These are phyloP conservation scores for Cryptomyrus ogoouensis DNA, from an alignment of 2,113 vertebrate genomes.

Conservation along the genomic window DNA sequence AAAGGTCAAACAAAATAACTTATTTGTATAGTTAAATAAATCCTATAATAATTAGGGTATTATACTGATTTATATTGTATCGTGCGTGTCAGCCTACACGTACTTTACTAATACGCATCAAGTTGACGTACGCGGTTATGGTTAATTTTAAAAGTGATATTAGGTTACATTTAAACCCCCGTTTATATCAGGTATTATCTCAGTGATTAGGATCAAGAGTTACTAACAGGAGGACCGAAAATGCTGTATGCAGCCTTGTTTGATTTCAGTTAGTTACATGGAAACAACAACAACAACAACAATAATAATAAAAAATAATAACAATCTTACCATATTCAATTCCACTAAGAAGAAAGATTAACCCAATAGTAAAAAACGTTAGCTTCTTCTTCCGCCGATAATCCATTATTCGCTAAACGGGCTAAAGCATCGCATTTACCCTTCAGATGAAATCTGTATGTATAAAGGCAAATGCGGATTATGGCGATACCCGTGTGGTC, in stretches of 20 bases:
- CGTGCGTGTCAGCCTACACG: background rate
- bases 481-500: background rate
- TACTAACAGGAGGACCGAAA: background rate
- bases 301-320: background rate
- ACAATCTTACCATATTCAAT: slow-evolving; percentile 69
- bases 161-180: background rate
- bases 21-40: background rate
- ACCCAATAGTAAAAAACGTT: slow-evolving; percentile 64
- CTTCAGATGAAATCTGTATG: background rate
- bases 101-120: background rate
- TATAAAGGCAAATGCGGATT: background rate
- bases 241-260: background rate
- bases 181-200: background rate
- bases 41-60: background rate
- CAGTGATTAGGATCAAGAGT: background rate
- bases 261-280: background rate
- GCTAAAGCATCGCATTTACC: background rate
- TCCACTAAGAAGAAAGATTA: slow-evolving; percentile 70
- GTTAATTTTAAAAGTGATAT: background rate
- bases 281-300: background rate
- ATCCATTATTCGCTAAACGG: slow-evolving; percentile 49
- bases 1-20: background rate
- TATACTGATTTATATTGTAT: background rate
- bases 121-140: background rate
- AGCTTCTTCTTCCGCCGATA: slow-evolving; percentile 54